A percentile compares a stretch with the other conserved stretches of the same genome.
phyloP scores from a whole-genome alignment of 1,140 invertebrate genomes.

The Lysiphlebus fabarum region DNA sequence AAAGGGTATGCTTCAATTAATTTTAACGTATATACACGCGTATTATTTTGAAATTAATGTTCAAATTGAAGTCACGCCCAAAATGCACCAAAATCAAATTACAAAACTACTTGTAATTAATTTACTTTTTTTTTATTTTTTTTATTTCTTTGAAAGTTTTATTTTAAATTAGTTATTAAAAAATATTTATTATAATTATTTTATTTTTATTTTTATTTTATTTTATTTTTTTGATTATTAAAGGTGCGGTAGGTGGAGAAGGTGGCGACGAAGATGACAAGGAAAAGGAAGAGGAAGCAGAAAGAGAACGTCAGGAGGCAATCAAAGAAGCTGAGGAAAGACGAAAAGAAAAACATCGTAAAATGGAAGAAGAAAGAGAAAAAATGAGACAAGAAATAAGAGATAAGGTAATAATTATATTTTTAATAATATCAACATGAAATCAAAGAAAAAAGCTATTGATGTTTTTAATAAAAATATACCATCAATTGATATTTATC shows the following conservation, averaged over 20 bases:
- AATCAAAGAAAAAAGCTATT: too few relatives aligned
- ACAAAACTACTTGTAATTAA: too few relatives aligned
- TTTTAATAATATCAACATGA: not conserved
- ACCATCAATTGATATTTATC: too few relatives aligned
- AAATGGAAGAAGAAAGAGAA: conserved; percentile 97
- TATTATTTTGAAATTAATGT: conserved; percentile 1
- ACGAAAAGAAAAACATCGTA: conserved; percentile 94
- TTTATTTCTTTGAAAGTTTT: too few relatives aligned
- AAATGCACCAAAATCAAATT: not conserved
- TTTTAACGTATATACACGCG: conserved; percentile 23
- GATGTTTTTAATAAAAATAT: too few relatives aligned
- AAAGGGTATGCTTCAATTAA: conserved; percentile 21
- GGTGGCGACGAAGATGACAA: conserved; percentile 85
- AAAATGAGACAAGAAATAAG: conserved; percentile 97
- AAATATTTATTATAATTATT: not conserved
- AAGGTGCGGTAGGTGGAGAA: conserved; percentile 87
- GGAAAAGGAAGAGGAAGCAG: conserved; percentile 92
- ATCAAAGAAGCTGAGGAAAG: conserved; percentile 91
- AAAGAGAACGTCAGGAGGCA: conserved; percentile 89
- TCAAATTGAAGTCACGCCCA: not conserved
- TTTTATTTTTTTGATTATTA: too few relatives aligned
- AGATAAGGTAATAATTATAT: conserved; percentile 77
- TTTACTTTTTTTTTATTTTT: too few relatives aligned
- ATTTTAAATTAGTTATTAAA: too few relatives aligned
- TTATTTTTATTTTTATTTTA: too few relatives aligned